Evolutionary conservation across 2,888 invertebrate genomes (phyloP).

Genomic region (Siphonodentalium dalli): DNA sequence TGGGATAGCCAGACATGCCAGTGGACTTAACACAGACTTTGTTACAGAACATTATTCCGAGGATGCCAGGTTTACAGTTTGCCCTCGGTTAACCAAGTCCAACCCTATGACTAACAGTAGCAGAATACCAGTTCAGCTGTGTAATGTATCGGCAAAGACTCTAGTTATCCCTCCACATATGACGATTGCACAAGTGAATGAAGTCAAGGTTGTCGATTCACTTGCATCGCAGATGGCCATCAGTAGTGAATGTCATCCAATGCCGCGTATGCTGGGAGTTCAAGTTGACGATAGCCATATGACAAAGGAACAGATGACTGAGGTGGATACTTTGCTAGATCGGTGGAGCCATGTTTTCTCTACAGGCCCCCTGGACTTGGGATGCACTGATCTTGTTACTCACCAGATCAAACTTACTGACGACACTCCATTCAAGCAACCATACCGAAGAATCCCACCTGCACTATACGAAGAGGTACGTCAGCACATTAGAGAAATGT

Average conservation of each 20-base stretch:
- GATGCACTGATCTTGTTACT: slow-evolving; percentile 4
- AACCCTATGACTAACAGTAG: neutral
- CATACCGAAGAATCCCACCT: slow-evolving; percentile 3
- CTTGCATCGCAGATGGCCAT: neutral
- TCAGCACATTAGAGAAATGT: slow-evolving; percentile 15
- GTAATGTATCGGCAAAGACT: slow-evolving; percentile 1
- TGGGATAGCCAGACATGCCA: neutral
- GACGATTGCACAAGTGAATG: neutral
- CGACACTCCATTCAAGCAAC: slow-evolving; percentile 6
- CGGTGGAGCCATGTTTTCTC: too few relatives aligned
- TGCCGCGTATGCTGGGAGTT: neutral
- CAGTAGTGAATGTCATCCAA: neutral
- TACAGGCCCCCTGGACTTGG: neutral
- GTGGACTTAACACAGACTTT: neutral
- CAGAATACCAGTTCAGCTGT: neutral
- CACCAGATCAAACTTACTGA: slow-evolving; percentile 8
- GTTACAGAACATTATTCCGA: neutral
- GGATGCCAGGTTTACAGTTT: neutral
- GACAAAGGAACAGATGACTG: too few relatives aligned
- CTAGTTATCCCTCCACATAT: neutral
- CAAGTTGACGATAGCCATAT: too few relatives aligned
- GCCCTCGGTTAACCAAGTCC: neutral
- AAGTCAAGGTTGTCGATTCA: neutral
- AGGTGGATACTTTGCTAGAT: too few relatives aligned
- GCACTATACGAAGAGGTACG: slow-evolving; percentile 11